Evolutionary conservation across 2,888 invertebrate genomes (phyloP), one percentile per base, ranked within the genome.

Genomic region (Orthosia gracilis): DNA sequence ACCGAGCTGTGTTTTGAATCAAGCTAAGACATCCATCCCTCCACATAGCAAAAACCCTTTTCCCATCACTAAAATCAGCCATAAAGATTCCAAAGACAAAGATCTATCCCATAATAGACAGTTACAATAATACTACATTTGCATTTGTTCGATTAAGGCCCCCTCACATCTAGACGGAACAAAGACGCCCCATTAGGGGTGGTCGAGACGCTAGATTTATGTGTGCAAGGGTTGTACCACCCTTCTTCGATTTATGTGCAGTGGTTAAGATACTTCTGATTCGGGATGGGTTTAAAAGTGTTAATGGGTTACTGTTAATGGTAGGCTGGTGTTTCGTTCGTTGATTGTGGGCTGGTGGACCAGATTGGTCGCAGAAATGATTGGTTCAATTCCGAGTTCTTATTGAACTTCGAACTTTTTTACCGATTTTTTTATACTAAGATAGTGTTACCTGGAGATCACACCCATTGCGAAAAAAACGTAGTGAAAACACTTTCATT

Each of bases 111-210:
- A 68, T 84, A 68, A 80, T 54, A 76, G 73, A 76, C 78, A 87
- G 83, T 80, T 69, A 80, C 86, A 87, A 87, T 89, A 89, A 90
- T 88, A 83, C 87, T 82, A 90, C 87, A 91, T 89, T 89, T 85
- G 85, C 87, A 86, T 87, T 78, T 72, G 87, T 91, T 90, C 90
- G 90, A 93, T 92, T 89, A 91, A 89, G 89, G 88, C 76, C 82
- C 84, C 87, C 81, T 79, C 67, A 85, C 90, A 92, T 90, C 88
- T 87, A 82, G 80, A 73, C 81, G 52, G 7, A 88, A 92, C 92
- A 92, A 92, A 92, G 91, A 91, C 88, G 89, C 90, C 90, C 91
- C 90, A 91, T 92, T 92, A 92, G 86, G 90, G 90, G 89, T 85
- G 86, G 88, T 85, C 87, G 89, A 91, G 87, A 90, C 91, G 66